Percentiles rank a stretch among this genome's conserved stretches.
These are phyloP conservation scores for Meloe dianella DNA, from an alignment of 2,888 invertebrate genomes.

Conservation along the genomic window DNA sequence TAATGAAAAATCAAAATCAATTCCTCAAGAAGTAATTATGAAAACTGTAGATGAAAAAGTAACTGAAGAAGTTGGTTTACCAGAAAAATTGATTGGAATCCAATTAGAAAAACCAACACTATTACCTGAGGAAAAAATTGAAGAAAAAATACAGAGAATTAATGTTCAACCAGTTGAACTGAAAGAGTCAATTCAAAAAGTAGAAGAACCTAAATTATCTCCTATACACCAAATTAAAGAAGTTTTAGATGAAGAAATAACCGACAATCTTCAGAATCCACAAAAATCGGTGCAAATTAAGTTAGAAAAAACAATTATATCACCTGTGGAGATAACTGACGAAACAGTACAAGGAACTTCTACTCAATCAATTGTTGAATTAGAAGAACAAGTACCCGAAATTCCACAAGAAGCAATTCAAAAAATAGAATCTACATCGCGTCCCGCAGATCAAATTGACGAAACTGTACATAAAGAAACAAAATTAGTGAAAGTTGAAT, in stretches of 20 bases:
- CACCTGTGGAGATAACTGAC: slow-evolving; percentile 25
- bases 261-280: background rate
- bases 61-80: background rate
- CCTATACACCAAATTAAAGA: background rate
- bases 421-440: slow-evolving; percentile 19
- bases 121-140: slow-evolving; percentile 25
- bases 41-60: background rate
- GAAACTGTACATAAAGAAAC: background rate
- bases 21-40: background rate
- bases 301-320: background rate
- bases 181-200: background rate
- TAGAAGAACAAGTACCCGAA: background rate
- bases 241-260: background rate
- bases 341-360: slow-evolving; percentile 28
- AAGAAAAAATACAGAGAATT: slow-evolving; percentile 30
- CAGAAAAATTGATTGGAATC: background rate
- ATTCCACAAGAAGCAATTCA: background rate
- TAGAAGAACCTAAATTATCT: background rate
- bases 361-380: background rate
- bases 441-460: background rate
- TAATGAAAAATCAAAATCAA: background rate
- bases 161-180: background rate
- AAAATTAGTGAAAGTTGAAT: background rate
- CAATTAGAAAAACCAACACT: background rate
- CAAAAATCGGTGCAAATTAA: background rate